Base-by-base conservation (phyloP, 2,113 vertebrate genomes). In the Cheirogaleus medius region DNA sequence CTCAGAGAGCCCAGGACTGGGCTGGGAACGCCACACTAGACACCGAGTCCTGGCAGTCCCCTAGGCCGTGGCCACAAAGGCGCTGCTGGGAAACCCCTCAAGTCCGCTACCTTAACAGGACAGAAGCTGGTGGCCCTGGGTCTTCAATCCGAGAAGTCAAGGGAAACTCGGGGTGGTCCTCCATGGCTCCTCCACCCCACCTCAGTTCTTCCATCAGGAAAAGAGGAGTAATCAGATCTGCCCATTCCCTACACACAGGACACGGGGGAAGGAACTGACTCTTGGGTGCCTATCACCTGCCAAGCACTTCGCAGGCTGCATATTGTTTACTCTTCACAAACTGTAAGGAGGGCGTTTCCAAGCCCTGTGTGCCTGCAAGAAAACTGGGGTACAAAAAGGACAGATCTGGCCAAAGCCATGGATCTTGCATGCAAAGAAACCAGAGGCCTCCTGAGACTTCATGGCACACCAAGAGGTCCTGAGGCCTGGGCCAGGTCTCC, bases 301-400 rank as follows among this genome's bases (percentile, higher is more conserved):
- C 63, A 81, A 81, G 42, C 49, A 90, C 58, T 95, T 96, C 90
- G 87, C 7, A 88, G 52, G 74, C n/a, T 86, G 18, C 66, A n/a
- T 39, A 52, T 47, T 92, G 74, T 92, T 95, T 85, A 60, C 92
- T 92, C 77, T 91, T 88, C 54, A 77, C 87, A 88, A 94, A 92
- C 54, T 49, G 0, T 63, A 92, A 78, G 76, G 54, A 73, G 44
- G 27, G 37, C 52, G 64, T 95, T 95, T 97, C 58, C 37, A 76
- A 64, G 80, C 42, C n/a, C 63, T 34, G 63, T 39, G 42, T 87
- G 18, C 54, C 64, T 54, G 3, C 68, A 92, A 90, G 17, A 37
- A 82, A 94, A 68, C 8, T 42, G 32, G 25, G 29, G 42, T 74
- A 14, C 25, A 78, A 73, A 76, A 15, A 73, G 44, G 27, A 83